These are phyloP conservation scores for Crocidura indochinensis DNA, from an alignment of 2,797 vertebrate species.

Conservation along the genomic window DNA sequence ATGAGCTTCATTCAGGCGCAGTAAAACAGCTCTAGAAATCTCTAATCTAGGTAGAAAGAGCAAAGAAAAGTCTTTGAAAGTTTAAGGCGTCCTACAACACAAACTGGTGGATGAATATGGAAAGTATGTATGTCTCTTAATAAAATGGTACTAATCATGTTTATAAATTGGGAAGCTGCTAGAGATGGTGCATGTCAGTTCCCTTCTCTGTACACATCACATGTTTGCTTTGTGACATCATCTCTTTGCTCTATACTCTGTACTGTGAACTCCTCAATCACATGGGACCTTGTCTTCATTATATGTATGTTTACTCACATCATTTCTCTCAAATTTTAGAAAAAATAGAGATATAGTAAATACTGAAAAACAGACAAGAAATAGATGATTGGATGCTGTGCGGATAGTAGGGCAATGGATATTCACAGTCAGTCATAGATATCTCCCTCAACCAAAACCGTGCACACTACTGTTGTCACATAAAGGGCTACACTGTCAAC, in stretches of 20 bases:
- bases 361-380: not conserved
- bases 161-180: not conserved
- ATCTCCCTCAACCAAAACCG: too few relatives aligned
- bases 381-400: too few relatives aligned
- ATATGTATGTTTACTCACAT: not conserved
- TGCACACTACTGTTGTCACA: too few relatives aligned
- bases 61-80: not conserved
- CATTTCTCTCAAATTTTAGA: constrained; percentile 20
- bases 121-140: not conserved
- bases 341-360: constrained; percentile 29
- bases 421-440: too few relatives aligned
- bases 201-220: too few relatives aligned
- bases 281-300: not conserved
- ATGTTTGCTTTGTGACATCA: not conserved
- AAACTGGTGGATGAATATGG: not conserved
- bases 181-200: not conserved
- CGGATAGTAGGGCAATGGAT: too few relatives aligned
- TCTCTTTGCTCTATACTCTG: not conserved
- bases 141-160: not conserved
- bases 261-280: not conserved
- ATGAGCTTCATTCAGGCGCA: not conserved
- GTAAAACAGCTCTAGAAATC: constrained; percentile 2
- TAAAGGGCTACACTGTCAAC: too few relatives aligned
- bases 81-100: not conserved
- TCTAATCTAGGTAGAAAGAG: constrained; percentile 12